These are phyloP conservation scores for Scaptomyza graminum DNA, from an alignment of 1,140 invertebrate genomes.

Conservation along the genomic window DNA sequence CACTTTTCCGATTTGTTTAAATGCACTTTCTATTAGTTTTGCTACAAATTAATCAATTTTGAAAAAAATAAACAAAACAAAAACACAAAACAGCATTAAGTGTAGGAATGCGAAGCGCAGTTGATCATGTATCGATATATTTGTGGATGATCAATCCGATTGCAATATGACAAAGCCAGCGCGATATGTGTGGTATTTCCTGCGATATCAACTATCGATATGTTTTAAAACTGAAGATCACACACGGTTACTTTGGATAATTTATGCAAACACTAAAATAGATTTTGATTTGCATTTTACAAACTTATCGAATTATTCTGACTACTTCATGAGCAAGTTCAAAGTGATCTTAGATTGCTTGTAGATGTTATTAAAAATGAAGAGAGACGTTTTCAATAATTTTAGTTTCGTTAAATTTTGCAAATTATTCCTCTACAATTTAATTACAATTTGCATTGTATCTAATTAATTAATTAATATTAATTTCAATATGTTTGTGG, in stretches of 20 bases:
- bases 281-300: too few species aligned
- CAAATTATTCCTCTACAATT: too few species aligned
- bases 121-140: slow-evolving; percentile 42
- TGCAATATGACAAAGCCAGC: not conserved
- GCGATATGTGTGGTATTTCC: not conserved
- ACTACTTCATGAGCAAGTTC: not conserved
- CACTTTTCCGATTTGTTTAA: slow-evolving; percentile 11
- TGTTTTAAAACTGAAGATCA: not conserved
- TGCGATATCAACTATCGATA: slow-evolving; percentile 9
- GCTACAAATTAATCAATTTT: slow-evolving; percentile 11
- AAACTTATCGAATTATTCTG: not conserved
- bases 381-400: too few species aligned
- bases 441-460: too few species aligned
- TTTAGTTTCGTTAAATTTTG: too few species aligned
- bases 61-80: slow-evolving; percentile 62
- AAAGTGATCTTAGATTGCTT: too few species aligned
- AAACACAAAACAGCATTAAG: slow-evolving; percentile 64
- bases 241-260: slow-evolving; percentile 6
- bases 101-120: slow-evolving; percentile 53
- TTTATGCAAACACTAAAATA: not conserved
- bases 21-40: slow-evolving; percentile 10
- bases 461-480: too few species aligned
- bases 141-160: slow-evolving; percentile 6
- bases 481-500: too few species aligned
- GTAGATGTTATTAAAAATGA: too few species aligned